Evolutionary conservation across 1,140 invertebrate genomes (phyloP).

Genomic region (Thaumetopoea pityocampa): DNA sequence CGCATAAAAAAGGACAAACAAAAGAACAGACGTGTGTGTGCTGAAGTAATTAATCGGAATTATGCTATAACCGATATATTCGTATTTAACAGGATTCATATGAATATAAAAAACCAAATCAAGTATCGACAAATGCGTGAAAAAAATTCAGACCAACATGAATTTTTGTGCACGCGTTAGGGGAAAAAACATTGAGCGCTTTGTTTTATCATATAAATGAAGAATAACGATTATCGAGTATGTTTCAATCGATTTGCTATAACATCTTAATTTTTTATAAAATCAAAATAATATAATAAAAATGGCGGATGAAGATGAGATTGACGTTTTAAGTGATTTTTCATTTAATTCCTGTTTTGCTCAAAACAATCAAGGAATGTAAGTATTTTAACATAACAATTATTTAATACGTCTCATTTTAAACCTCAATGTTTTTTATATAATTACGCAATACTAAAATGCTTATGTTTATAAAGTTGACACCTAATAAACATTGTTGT

Average conservation of each 20-base stretch:
- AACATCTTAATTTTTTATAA: slow-evolving; percentile 1
- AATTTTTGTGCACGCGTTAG: too few relatives aligned
- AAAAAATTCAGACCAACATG: too few relatives aligned
- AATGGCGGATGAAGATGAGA: slow-evolving; percentile 73
- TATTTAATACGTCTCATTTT: neutral
- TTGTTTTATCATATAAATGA: too few relatives aligned
- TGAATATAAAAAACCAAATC: too few relatives aligned
- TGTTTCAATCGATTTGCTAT: too few relatives aligned
- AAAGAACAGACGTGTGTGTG: too few relatives aligned
- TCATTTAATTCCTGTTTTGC: slow-evolving; percentile 73
- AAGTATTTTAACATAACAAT: slow-evolving; percentile 35
- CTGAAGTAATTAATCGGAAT: too few relatives aligned
- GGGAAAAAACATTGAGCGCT: neutral
- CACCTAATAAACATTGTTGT: slow-evolving; percentile 1
- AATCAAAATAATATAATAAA: slow-evolving; percentile 25
- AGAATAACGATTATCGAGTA: too few relatives aligned
- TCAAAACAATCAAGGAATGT: slow-evolving; percentile 70
- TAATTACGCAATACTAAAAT: slow-evolving; percentile 2
- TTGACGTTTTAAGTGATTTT: slow-evolving; percentile 73
- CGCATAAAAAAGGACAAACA: too few relatives aligned
- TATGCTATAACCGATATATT: too few relatives aligned
- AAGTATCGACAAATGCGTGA: too few relatives aligned
- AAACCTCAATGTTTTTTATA: slow-evolving; percentile 1
- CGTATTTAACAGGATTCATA: too few relatives aligned
- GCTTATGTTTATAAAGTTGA: slow-evolving; percentile 18